Conservation (phyloP, 53 echinoderm and acorn worm genomes). For the Luidia sarsii region DNA sequence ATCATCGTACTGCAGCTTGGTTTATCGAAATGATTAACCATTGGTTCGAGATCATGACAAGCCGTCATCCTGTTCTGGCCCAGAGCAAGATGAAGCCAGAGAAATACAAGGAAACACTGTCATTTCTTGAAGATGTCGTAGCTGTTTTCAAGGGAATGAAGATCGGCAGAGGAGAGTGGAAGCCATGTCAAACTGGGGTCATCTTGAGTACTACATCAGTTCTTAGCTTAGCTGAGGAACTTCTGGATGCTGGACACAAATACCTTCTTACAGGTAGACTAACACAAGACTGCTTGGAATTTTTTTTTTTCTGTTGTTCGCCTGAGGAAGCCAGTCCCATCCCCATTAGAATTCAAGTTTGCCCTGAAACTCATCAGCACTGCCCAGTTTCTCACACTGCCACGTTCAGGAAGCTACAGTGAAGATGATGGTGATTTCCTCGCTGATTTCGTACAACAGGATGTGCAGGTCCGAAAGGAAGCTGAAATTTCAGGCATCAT, state of each 20-base stretch:
- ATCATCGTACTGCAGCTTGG: conserved; percentile 59
- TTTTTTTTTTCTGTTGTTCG: conserved; percentile 63
- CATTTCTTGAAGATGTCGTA: conserved; percentile 32
- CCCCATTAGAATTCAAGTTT: conserved; percentile 74
- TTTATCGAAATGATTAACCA: conserved; percentile 55
- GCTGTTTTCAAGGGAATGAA: conserved; percentile 56
- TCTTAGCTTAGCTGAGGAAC: conserved; percentile 50
- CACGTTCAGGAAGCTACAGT: conserved; percentile 49
- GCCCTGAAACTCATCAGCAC: conserved; percentile 63
- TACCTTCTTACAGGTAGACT: conserved; percentile 58
- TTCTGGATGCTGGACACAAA: conserved; percentile 62
- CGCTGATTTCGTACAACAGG: conserved; percentile 31
- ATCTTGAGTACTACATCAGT: conserved; percentile 63
- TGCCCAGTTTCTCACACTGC: conserved; percentile 64
- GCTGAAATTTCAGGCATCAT: not conserved
- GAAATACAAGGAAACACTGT: conserved; percentile 18
- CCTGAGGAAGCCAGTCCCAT: conserved; percentile 66
- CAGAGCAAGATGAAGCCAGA: conserved; percentile 57
- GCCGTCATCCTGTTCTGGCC: conserved; percentile 61
- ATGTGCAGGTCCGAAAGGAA: not conserved
- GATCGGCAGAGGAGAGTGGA: conserved; percentile 70
- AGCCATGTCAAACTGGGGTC: conserved; percentile 69
- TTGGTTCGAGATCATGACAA: conserved; percentile 67
- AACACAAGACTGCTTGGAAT: conserved; percentile 75
- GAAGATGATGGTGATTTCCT: conserved; percentile 62